Evolutionary conservation across 2,888 invertebrate species (phyloP).

Genomic region (Cecidostiba fungosa): DNA sequence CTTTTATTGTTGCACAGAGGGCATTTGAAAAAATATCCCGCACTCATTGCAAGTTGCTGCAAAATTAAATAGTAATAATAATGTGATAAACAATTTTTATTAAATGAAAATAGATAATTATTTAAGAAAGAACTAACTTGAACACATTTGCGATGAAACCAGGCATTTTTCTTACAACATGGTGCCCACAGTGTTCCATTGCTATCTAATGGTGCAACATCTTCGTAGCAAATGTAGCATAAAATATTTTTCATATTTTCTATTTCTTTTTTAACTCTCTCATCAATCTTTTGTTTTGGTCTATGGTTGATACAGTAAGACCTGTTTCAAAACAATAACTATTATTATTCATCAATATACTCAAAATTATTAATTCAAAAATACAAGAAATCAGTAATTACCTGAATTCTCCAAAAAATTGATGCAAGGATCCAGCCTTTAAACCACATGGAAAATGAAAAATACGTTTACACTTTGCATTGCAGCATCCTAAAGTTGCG

Average conservation of each 20-base stretch:
- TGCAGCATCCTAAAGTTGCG: constrained; percentile 89
- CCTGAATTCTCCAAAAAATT: constrained; percentile 84
- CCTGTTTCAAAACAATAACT: constrained; percentile 77
- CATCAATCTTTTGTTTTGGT: constrained; percentile 81
- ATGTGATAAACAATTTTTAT: constrained; percentile 1
- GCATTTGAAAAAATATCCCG: constrained; percentile 92
- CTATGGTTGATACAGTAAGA: constrained; percentile 85
- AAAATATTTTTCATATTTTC: constrained; percentile 70
- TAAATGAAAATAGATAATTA: neutral
- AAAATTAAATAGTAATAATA: constrained; percentile 68
- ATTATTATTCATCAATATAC: constrained; percentile 21
- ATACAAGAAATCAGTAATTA: constrained; percentile 75
- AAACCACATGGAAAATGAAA: constrained; percentile 91
- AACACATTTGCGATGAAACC: constrained; percentile 89
- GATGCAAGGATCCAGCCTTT: constrained; percentile 83
- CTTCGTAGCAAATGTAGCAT: constrained; percentile 88
- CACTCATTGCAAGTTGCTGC: constrained; percentile 86
- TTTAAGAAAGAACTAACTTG: constrained; percentile 80
- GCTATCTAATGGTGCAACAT: constrained; percentile 80
- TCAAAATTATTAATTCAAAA: constrained; percentile 20
- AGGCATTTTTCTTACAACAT: constrained; percentile 88
- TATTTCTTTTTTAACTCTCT: constrained; percentile 69
- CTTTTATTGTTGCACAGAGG: constrained; percentile 89
- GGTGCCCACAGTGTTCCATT: constrained; percentile 85
- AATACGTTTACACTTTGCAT: constrained; percentile 83